These are phyloP conservation scores for Callimorpha dominula DNA, from an alignment of 2,888 invertebrate genomes.

Conservation along the genomic window DNA sequence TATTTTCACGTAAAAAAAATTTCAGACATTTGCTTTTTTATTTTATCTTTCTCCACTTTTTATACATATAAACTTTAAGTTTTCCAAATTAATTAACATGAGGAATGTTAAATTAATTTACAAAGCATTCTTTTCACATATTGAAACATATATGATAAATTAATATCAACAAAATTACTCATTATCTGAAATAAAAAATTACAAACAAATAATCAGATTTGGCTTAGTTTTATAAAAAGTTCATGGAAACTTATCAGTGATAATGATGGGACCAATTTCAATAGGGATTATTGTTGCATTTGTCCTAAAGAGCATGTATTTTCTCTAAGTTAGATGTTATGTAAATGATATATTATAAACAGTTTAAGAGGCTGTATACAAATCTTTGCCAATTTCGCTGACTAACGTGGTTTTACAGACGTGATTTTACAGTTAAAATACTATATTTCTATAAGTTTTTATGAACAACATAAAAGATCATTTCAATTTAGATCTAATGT, in stretches of 20 bases:
- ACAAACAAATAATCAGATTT: neutral
- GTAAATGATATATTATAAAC: neutral
- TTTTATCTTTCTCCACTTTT: too few relatives aligned
- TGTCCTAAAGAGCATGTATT: neutral
- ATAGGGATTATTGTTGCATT: neutral
- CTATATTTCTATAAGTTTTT: too few relatives aligned
- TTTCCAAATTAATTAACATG: neutral
- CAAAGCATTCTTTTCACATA: neutral
- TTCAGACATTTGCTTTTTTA: too few relatives aligned
- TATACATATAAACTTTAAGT: too few relatives aligned
- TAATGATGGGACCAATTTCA: conserved; percentile 15
- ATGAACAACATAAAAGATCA: too few relatives aligned
- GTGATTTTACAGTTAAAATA: too few relatives aligned
- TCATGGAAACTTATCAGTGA: neutral
- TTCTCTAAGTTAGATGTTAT: neutral
- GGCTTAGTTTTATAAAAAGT: neutral
- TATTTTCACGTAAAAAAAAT: too few relatives aligned
- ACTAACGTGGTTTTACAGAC: too few relatives aligned
- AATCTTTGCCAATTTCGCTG: too few relatives aligned
- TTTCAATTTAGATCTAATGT: too few relatives aligned
- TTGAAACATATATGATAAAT: neutral
- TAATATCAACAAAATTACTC: neutral
- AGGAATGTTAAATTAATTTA: too few relatives aligned
- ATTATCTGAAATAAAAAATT: neutral
- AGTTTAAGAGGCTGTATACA: too few relatives aligned